Conservation (phyloP, 2,888 invertebrate genomes). For the Minunthozetes semirufus region DNA sequence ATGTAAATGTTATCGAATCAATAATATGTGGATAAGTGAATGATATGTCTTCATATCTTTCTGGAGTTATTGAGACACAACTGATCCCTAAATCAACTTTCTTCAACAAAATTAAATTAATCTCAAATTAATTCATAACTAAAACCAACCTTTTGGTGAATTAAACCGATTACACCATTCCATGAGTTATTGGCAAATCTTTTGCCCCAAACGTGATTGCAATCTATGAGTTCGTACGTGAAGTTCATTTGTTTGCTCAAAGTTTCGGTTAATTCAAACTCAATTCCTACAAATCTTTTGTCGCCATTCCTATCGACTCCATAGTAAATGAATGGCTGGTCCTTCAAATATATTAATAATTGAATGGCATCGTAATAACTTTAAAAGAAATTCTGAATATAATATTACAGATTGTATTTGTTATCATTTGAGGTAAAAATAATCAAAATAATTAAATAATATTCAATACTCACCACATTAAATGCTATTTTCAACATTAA, state of each 20-base stretch:
- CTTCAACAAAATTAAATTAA: no score
- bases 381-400: no score
- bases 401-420: no score
- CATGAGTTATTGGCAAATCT: not conserved
- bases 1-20: not conserved
- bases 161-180: not conserved
- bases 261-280: not conserved
- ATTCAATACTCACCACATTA: no score
- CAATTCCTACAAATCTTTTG: not conserved
- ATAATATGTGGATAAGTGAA: not conserved
- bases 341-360: no score
- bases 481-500: no score
- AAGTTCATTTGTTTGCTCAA: not conserved
- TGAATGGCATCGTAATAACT: no score
- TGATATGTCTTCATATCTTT: not conserved
- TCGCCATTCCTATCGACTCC: no score
- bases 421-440: no score
- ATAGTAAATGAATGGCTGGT: no score
- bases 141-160: not conserved
- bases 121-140: no score
- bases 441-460: no score
- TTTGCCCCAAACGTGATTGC: not conserved
- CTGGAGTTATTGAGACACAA: not conserved
- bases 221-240: not conserved
- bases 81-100: not conserved